These are phyloP conservation scores for Liposcelis brunnea DNA, from an alignment of 2,888 invertebrate genomes.

Conservation along the genomic window DNA sequence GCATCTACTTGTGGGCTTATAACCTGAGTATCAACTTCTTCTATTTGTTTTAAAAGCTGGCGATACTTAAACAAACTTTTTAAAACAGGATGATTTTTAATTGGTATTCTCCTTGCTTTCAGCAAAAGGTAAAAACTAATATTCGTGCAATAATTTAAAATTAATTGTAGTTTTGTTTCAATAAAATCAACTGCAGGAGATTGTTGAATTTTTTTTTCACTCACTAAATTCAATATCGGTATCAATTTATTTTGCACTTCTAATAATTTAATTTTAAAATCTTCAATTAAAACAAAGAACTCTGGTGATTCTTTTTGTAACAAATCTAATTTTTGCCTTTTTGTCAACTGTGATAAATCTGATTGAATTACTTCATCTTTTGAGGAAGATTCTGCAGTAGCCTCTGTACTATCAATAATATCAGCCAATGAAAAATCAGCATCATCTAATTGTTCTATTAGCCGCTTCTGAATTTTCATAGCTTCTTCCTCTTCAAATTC, in stretches of 20 bases:
- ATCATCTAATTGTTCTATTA: slow-evolving; percentile 60
- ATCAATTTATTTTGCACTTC: slow-evolving; percentile 44
- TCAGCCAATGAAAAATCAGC: slow-evolving; percentile 53
- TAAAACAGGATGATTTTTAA: slow-evolving; percentile 77
- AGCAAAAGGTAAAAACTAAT: slow-evolving; percentile 71
- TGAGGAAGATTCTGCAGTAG: slow-evolving; percentile 23
- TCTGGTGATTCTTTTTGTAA: slow-evolving; percentile 79
- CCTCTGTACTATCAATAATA: slow-evolving; percentile 26
- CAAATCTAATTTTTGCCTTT: slow-evolving; percentile 56
- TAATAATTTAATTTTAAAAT: slow-evolving; percentile 46
- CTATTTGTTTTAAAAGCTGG: slow-evolving; percentile 55
- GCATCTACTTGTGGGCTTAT: slow-evolving; percentile 49
- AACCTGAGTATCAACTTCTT: slow-evolving; percentile 47
- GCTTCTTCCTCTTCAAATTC: slow-evolving; percentile 73
- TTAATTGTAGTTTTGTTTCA: slow-evolving; percentile 46
- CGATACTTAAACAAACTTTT: slow-evolving; percentile 67
- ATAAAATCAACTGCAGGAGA: slow-evolving; percentile 53
- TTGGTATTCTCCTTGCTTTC: slow-evolving; percentile 52
- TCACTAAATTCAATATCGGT: slow-evolving; percentile 47
- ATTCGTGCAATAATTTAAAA: slow-evolving; percentile 70
- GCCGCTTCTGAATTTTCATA: slow-evolving; percentile 54
- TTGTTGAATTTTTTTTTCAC: slow-evolving; percentile 40
- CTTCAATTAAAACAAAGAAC: slow-evolving; percentile 55
- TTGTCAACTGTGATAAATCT: slow-evolving; percentile 57
- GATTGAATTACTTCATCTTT: slow-evolving; percentile 46